phyloP scores from a whole-genome alignment of 92 coral and sea anemone species.

The Metridium senile region DNA sequence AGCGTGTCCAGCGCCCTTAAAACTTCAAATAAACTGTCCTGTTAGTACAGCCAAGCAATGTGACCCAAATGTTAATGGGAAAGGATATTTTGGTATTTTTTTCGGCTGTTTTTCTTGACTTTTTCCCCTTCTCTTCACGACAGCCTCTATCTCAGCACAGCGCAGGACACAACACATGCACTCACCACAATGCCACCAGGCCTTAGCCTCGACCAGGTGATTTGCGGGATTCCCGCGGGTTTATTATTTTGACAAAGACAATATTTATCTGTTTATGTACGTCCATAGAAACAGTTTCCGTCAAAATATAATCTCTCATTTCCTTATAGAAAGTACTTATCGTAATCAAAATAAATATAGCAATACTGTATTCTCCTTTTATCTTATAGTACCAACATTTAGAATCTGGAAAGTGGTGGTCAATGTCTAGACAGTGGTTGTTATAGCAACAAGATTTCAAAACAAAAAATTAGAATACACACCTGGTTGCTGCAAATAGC shows the following conservation, averaged over 20 bases:
- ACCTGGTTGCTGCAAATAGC: too few relatives aligned
- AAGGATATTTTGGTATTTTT: constrained; percentile 29
- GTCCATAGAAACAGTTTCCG: not conserved
- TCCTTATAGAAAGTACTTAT: not conserved
- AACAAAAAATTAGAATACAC: too few relatives aligned
- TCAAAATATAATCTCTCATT: not conserved
- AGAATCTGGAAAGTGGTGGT: not conserved
- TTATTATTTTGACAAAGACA: too few relatives aligned
- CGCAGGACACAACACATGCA: constrained; percentile 99
- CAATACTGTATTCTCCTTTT: not conserved
- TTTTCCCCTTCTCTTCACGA: constrained; percentile 65
- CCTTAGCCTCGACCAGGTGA: constrained; percentile 65
- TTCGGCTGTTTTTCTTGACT: constrained; percentile 39
- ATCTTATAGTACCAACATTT: not conserved
- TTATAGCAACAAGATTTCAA: not conserved
- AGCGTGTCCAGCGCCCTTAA: constrained; percentile 60
- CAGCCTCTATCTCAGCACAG: constrained; percentile 72
- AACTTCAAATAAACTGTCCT: constrained; percentile 30
- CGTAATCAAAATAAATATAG: too few relatives aligned
- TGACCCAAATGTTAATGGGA: constrained; percentile 10
- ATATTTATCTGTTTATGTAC: not conserved
- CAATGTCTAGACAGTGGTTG: not conserved
- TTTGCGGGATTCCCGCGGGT: constrained; percentile 41
- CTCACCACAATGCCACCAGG: constrained; percentile 73
- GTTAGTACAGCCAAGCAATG: not conserved